Percentiles rank a stretch among this genome's conserved stretches.
Evolutionary conservation across 2,888 invertebrate genomes (phyloP).

Genomic region (Sussaba pulchella): DNA sequence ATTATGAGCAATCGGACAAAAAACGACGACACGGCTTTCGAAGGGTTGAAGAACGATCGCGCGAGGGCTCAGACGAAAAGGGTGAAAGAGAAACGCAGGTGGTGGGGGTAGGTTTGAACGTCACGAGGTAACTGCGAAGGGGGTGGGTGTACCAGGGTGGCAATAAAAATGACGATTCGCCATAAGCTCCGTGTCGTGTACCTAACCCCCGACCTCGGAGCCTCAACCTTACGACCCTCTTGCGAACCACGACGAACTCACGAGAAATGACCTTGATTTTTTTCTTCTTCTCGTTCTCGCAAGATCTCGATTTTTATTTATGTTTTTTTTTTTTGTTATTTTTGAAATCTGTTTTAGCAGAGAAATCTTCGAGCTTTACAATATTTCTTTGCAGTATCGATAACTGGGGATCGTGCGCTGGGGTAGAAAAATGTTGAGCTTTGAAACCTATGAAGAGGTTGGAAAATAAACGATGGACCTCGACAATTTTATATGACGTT

Average conservation of each 20-base stretch:
- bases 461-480: too few relatives aligned
- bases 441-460: too few relatives aligned
- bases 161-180: conserved; percentile 62
- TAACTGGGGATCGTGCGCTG: too few relatives aligned
- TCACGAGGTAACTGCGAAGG: conserved; percentile 16
- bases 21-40: conserved; percentile 31
- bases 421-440: too few relatives aligned
- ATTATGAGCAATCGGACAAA: conserved; percentile 63
- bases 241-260: neutral
- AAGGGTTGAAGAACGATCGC: conserved; percentile 17
- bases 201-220: neutral
- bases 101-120: too few relatives aligned
- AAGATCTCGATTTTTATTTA: conserved; percentile 2
- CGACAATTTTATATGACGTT: too few relatives aligned
- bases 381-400: too few relatives aligned
- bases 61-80: conserved; percentile 4
- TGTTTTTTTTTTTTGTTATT: neutral
- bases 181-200: conserved; percentile 40
- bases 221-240: neutral
- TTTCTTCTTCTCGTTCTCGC: neutral
- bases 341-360: neutral
- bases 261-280: conserved; percentile 14
- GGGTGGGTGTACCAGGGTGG: conserved; percentile 11
- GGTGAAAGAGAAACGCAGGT: neutral
- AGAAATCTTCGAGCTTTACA: too few relatives aligned